Base-by-base conservation (phyloP, 1,140 invertebrate genomes). In the Vollenhovia emeryi region DNA sequence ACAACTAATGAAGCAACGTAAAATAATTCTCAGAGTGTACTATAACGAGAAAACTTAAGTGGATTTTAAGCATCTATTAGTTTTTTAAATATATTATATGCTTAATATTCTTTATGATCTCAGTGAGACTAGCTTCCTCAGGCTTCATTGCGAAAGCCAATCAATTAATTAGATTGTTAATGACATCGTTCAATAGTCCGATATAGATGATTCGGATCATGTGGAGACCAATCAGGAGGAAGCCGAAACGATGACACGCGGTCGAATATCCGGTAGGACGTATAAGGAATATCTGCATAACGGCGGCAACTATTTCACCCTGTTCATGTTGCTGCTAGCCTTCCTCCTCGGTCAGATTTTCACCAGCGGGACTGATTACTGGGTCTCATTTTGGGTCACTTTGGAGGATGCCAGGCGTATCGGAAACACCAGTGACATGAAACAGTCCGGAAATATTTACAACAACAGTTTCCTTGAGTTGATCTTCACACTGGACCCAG, bases 311-410 rank as follows among this genome's bases (percentile, higher is more conserved):
- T 94, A 95, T 27, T 94, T 95, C 27, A 91, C 96, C 13, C 95
- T 98, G 0, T 64, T 95, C 0, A 83, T 96, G 0, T 95, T 98
- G 27, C 62, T 96, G 0, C 59, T 96, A 0, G 80, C 96, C 0
- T 95, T 97, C 88, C 15, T 98, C 0, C 15, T 97, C 0, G 96
- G 97, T 0, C 97, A 98, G 94, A 93, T 96, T 0, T 93, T 96
- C 0, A 97, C 96, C 48, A 97, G 97, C 83, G 96, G 96, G 0
- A 96, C 96, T 6, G 98, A 99, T 91, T 98, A 96, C 91, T 98
- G 98, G 96, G 94, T 98, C 0, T 97, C 97, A 85, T 97, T 96
- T 78, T 98, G 98, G 98, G 96, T 95, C 0, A 95, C 95, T 43
- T 79, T 95, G 45, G 95, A 96, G 85, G 86, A 92, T 5, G 93